These are phyloP conservation scores for Neosilurus hyrtlii DNA, from an alignment of 2,797 vertebrate genomes.

Conservation along the genomic window DNA sequence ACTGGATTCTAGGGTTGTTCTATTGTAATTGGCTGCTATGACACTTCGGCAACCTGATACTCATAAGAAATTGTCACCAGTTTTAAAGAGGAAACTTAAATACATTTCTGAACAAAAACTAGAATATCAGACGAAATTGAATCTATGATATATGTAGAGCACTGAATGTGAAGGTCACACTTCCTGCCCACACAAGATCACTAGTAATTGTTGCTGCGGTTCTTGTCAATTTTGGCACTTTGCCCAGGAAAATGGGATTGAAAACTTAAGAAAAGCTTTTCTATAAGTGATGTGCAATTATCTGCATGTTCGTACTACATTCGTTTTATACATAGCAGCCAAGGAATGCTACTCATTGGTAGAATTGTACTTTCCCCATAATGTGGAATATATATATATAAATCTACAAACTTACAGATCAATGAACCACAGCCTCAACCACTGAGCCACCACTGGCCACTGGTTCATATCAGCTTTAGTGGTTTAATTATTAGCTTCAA, in stretches of 20 bases:
- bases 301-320: background rate
- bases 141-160: background rate
- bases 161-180: slow-evolving; percentile 11
- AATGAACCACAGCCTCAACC: too few species aligned
- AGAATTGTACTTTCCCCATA: background rate
- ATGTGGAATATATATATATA: too few species aligned
- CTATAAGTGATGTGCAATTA: background rate
- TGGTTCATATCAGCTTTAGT: too few species aligned
- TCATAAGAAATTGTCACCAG: background rate
- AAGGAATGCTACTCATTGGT: background rate
- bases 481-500: too few species aligned
- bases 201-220: background rate
- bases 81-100: background rate
- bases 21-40: background rate
- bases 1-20: background rate
- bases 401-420: too few species aligned
- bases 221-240: slow-evolving; percentile 1
- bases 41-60: background rate
- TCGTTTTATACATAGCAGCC: background rate
- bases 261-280: background rate
- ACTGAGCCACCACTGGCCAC: too few species aligned
- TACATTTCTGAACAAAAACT: background rate
- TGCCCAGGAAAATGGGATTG: background rate
- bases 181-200: slow-evolving; percentile 3
- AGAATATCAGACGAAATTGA: background rate